These are phyloP conservation scores for Bombus vancouverensis DNA, from an alignment of 1,140 invertebrate genomes.

Conservation along the genomic window DNA sequence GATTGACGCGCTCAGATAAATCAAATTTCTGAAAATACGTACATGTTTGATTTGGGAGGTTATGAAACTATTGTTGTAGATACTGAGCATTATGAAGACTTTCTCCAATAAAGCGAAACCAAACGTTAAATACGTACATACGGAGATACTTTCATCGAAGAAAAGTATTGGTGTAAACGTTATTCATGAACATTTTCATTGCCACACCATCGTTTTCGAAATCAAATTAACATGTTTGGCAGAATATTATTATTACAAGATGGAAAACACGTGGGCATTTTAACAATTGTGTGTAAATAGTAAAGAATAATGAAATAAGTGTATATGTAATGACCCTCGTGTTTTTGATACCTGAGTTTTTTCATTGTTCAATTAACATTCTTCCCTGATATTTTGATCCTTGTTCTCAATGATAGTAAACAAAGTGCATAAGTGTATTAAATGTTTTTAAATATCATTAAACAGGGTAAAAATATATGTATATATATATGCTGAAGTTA, in stretches of 20 bases:
- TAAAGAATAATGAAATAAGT: conserved; percentile 41
- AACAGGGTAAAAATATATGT: conserved; percentile 55
- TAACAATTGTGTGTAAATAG: conserved; percentile 40
- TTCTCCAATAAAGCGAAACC: conserved; percentile 30
- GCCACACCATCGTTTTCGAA: background rate
- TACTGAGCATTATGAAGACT: conserved; percentile 61
- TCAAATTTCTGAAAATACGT: background rate
- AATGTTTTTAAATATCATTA: conserved; percentile 29
- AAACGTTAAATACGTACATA: conserved; percentile 41
- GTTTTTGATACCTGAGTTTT: conserved; percentile 40
- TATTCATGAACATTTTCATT: conserved; percentile 2
- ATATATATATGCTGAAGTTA: conserved; percentile 11
- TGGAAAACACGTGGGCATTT: conserved; percentile 57
- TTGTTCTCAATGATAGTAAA: background rate
- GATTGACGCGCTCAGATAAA: conserved; percentile 16
- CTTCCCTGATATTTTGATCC: conserved; percentile 13
- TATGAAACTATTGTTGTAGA: conserved; percentile 44
- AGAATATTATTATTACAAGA: conserved; percentile 37
- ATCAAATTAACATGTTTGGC: conserved; percentile 33
- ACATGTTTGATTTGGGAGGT: conserved; percentile 45
- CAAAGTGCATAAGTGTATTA: conserved; percentile 28
- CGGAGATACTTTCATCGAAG: conserved; percentile 27
- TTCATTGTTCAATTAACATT: conserved; percentile 28
- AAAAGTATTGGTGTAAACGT: conserved; percentile 1
- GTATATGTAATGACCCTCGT: conserved; percentile 23